Base-by-base conservation (phyloP, 1,140 invertebrate genomes). In the Hylaeus anthracinus region DNA sequence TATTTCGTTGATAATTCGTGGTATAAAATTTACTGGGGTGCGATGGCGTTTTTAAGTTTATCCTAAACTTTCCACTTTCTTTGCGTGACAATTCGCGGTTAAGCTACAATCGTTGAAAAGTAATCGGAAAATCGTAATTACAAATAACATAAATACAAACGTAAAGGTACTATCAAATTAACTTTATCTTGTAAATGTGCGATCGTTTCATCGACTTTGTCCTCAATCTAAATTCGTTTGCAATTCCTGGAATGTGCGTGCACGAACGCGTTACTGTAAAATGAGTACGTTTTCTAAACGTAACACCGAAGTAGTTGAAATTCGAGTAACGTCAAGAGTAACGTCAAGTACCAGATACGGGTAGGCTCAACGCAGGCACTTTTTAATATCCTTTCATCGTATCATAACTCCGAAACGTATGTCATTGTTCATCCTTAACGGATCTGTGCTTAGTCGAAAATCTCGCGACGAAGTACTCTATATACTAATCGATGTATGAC, bases 191-290 rank as follows among this genome's bases (percentile, higher is more conserved):
- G 64, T 45, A 41, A 56, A 64, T 67, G 70, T 73, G 71, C 77
- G 60, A 65, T 66, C 60, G 61, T 73, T 66, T 51, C 26, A 41
- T 56, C 43, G 71, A 66, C 15, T 58, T 65, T 73, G 51, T 73
- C 43, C n/a, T 55, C 70, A 48, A 55, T 39, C 60, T 53, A 79
- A 48, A 64, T 72, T 37, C 63, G 1, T 37, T 26, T 41, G 43
- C 48, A 37, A 58, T 58, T 56, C 39, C 14, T 78, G 77, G 77
- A 79, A 79, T 79, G 77, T 79, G 61, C 77, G 51, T 79, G 61
- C 60, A 65, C 77, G 60, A 72, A 65, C 60, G 51, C 60, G n/a
- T 72, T 56, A 26, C 41, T 41, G 37, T 65, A 72, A 12, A 45
- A 61, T 70, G 51, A 69, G 48, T 48, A 48, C 12, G 55, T 45